Base-by-base conservation (phyloP, 2,888 invertebrate species). In the Drosophila kanekoi region DNA sequence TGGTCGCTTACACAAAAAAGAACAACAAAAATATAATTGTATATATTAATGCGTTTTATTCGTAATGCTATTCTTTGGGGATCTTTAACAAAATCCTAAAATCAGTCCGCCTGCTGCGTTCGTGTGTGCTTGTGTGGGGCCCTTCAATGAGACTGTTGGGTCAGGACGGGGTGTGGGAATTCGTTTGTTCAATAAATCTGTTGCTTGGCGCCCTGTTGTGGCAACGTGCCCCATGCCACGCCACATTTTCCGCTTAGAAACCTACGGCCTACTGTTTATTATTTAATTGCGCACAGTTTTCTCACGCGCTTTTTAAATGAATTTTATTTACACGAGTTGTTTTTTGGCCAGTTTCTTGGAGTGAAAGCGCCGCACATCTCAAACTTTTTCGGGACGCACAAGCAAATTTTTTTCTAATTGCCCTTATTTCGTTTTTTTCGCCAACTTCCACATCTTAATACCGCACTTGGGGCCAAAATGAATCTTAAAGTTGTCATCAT, bases 131-230 rank as follows among this genome's bases (percentile, higher is more conserved):
- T 33, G 23, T 23, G 48, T 59, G 62, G 13, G 33, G 43, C 37
- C 14, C 33, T 35, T 28, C 20, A 57, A 48, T 52, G 20, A 23
- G 43, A 35, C 44, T 32, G 35, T 45, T 41, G 33, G 68, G 63
- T 48, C 54, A 51, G 40, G 38, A 13, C 35, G 61, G 52, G 41
- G 23, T 53, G 52, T 65, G 58, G 58, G 59, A 71, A 68, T 45
- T 43, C 49, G 78, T 83, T 88, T 86, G 81, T 86, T 88, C 88
- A 71, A 88, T 85, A 86, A 87, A 53, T 71, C 65, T 51, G 72
- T 65, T 69, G 72, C 76, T 59, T 72, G 88, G 85, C 84, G 63
- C 77, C 81, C 86, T 77, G 86, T 79, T 77, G 83, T 83, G 87
- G 74, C 87, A 83, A 83, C 83, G 65, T 38, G 33, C 28, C 4